Conservation (phyloP, 2,797 vertebrate genomes). For the Morus bassanus region DNA sequence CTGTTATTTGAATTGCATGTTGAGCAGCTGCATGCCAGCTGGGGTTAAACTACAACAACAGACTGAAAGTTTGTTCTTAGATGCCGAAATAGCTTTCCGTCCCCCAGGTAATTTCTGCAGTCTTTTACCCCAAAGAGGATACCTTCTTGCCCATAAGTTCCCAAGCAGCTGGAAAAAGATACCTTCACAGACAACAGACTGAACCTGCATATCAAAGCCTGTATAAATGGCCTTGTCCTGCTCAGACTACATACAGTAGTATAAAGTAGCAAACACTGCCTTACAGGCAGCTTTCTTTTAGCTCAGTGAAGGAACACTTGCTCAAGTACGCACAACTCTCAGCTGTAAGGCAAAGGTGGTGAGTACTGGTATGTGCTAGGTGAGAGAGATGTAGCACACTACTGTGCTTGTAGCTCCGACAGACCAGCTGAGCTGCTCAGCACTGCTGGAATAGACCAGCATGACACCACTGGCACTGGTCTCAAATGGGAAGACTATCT, state of each 20-base stretch:
- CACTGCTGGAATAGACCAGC: background rate
- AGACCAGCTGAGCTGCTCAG: background rate
- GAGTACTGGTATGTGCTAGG: background rate
- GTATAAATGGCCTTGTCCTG: rapidly evolving
- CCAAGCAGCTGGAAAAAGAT: background rate
- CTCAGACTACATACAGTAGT: background rate
- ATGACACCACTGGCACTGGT: background rate
- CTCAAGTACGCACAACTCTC: background rate
- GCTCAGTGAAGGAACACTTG: background rate
- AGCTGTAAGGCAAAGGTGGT: background rate
- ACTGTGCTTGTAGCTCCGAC: background rate
- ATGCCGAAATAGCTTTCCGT: background rate
- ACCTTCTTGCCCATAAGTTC: background rate
- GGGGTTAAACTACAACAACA: background rate
- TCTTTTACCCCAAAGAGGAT: background rate
- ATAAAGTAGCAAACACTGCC: background rate
- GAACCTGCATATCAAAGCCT: background rate
- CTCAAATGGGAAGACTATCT: background rate
- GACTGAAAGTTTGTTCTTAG: background rate
- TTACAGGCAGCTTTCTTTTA: background rate
- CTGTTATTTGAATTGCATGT: too few relatives aligned
- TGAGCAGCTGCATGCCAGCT: too few relatives aligned
- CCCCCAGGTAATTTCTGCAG: background rate
- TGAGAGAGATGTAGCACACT: background rate
- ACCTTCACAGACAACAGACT: background rate